Evolutionary conservation across 2,888 invertebrate species (phyloP).

Genomic region (Ophion ellenae): DNA sequence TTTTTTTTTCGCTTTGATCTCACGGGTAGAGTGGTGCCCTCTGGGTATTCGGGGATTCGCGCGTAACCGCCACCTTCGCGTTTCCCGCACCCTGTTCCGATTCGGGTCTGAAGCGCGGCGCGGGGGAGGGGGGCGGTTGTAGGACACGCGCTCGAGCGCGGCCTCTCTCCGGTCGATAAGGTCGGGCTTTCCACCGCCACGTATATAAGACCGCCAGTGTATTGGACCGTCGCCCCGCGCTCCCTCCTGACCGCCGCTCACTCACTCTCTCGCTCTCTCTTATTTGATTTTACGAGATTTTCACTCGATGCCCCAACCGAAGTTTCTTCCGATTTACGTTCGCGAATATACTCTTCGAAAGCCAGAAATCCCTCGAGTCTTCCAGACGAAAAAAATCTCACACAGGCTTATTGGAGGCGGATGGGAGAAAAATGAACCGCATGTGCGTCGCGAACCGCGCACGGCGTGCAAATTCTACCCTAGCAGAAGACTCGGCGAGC

Average conservation of each 20-base stretch:
- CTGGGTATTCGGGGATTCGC: slow-evolving; percentile 17
- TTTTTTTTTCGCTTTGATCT: background rate
- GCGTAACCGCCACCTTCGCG: slow-evolving; percentile 36
- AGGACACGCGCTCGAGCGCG: slow-evolving; percentile 49
- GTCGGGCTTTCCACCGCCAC: slow-evolving; percentile 59
- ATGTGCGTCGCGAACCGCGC: slow-evolving; percentile 8
- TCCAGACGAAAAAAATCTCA: background rate
- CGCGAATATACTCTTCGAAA: no score
- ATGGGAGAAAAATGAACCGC: slow-evolving; percentile 29
- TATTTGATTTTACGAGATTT: background rate
- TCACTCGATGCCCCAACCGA: background rate
- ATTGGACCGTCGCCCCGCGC: slow-evolving; percentile 1
- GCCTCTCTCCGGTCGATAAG: slow-evolving; percentile 63
- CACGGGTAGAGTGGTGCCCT: slow-evolving; percentile 19
- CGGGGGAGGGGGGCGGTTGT: background rate
- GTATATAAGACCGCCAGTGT: slow-evolving; percentile 41
- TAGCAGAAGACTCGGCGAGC: slow-evolving; percentile 17
- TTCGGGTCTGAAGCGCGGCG: slow-evolving; percentile 19
- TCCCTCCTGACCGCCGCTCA: background rate
- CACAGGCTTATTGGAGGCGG: background rate
- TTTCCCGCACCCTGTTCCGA: slow-evolving; percentile 43
- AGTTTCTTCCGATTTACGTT: slow-evolving; percentile 6
- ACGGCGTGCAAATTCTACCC: slow-evolving; percentile 14
- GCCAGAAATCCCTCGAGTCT: background rate
- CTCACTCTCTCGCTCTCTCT: background rate